phyloP scores from a whole-genome alignment of 2,888 invertebrate genomes.

The Acanthosoma haemorrhoidale region DNA sequence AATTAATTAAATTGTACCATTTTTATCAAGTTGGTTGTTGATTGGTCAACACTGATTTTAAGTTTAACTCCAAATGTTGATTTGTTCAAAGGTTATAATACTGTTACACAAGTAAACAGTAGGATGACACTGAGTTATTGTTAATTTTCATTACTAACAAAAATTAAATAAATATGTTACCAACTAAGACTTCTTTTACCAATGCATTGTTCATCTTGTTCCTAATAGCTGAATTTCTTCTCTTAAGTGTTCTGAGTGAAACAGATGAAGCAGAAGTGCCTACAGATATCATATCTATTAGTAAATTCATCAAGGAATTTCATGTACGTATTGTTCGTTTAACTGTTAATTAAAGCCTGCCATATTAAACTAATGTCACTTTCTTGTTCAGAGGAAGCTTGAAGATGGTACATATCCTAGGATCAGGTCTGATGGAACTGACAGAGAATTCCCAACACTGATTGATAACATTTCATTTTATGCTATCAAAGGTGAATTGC shows the following conservation, averaged over 20 bases:
- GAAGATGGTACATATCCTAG: slow-evolving; percentile 28
- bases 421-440: slow-evolving; percentile 15
- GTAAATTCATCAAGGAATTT: slow-evolving; percentile 42
- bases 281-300: slow-evolving; percentile 39
- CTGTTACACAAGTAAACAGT: not conserved
- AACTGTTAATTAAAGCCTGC: not conserved
- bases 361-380: no score
- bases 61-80: no score
- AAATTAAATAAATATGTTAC: not conserved
- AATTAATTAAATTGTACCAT: no score
- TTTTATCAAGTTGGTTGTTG: no score
- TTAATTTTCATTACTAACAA: not conserved
- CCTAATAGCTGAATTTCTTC: not conserved
- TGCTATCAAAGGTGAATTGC: slow-evolving; percentile 9
- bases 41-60: no score
- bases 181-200: not conserved
- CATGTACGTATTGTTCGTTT: slow-evolving; percentile 38
- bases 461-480: slow-evolving; percentile 17
- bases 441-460: not conserved
- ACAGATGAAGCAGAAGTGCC: slow-evolving; percentile 29
- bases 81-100: not conserved
- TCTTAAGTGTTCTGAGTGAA: not conserved
- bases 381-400: slow-evolving; percentile 32
- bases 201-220: not conserved
- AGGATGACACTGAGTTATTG: not conserved